Evolutionary conservation across 2,797 vertebrate species (phyloP), one percentile per base, ranked within the genome.

Genomic region (Australoheros facetus): DNA sequence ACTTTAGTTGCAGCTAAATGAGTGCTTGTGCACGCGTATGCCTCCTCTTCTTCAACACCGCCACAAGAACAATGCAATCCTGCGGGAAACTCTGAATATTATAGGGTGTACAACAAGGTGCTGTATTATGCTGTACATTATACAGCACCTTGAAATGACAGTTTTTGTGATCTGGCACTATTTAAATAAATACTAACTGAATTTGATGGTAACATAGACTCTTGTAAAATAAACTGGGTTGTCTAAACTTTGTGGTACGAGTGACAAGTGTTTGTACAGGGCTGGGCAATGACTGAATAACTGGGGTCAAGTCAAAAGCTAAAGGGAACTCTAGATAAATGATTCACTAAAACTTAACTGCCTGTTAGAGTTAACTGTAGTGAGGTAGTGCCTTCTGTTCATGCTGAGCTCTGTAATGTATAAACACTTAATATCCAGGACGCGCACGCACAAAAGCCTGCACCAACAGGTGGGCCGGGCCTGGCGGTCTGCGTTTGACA

Each of bases 401-500:
- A 56, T 48, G 54, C 56, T 75, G 57, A 26, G 7, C 16, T 45
- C 16, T 56, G 4, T 30, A 30, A 57, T 3, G 1, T 4, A 30
- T 55, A 39, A 42, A 9, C 51, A 59, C 6, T 34, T 32, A 13
- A 55, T 51, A 55, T 59, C 39, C 72, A 70, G 51, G 48, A 78
- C 28, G 19, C 53, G 54, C 39, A 48, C 56, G 42, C 34, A 78
- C 51, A 75, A 59, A 69, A 66, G 39, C 32, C 34, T 30, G 2
- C 37, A 77, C 83, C 80, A 84, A 87, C 90, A 91, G 87, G 85
- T 88, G 84, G 79, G 58, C 60, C 3, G n/a, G 54, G 48, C 39
- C 71, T 58, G 64, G 78, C 69, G 42, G 73, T 72, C 64, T 71
- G 70, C 19, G 13, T 66, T 17, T 19, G 51, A 80, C 75, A 82